Evolutionary conservation across 1,140 invertebrate species (phyloP).

Genomic region (Brachystomella parvula): DNA sequence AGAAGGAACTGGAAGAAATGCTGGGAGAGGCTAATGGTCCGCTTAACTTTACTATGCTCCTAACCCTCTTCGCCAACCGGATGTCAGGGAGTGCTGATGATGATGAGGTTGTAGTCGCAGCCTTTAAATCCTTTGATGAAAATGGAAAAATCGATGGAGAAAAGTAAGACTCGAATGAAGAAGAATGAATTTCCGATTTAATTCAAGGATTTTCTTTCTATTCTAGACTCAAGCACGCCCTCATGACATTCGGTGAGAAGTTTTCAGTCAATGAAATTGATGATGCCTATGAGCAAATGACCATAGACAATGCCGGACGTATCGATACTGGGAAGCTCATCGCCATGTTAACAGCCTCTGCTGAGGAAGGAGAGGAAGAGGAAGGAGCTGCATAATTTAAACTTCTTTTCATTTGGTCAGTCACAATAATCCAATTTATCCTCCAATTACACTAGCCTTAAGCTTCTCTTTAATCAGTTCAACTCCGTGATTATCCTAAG

Average conservation of each 20-base stretch:
- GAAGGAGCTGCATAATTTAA: not conserved
- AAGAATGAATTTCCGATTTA: not conserved
- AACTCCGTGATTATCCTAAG: no score
- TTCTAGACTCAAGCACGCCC: slow-evolving; percentile 74
- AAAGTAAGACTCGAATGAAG: slow-evolving; percentile 48
- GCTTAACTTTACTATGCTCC: slow-evolving; percentile 89
- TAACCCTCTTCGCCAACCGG: slow-evolving; percentile 81
- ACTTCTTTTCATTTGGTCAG: no score
- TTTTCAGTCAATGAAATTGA: slow-evolving; percentile 85
- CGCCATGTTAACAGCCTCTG: slow-evolving; percentile 72
- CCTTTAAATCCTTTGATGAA: slow-evolving; percentile 91
- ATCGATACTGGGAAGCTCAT: slow-evolving; percentile 86
- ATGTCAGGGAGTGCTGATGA: slow-evolving; percentile 79
- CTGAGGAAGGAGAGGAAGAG: slow-evolving; percentile 58
- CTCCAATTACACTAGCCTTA: no score
- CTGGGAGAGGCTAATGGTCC: slow-evolving; percentile 79
- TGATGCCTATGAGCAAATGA: slow-evolving; percentile 90
- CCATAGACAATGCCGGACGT: slow-evolving; percentile 84
- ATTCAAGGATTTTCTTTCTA: not conserved
- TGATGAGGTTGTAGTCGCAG: slow-evolving; percentile 85
- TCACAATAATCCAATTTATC: no score
- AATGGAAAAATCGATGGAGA: slow-evolving; percentile 76
- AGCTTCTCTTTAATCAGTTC: no score
- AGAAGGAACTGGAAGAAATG: slow-evolving; percentile 87
- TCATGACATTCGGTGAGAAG: slow-evolving; percentile 95